Evolutionary conservation across 2,113 vertebrate genomes (phyloP).

Genomic region (Jacana jacana): DNA sequence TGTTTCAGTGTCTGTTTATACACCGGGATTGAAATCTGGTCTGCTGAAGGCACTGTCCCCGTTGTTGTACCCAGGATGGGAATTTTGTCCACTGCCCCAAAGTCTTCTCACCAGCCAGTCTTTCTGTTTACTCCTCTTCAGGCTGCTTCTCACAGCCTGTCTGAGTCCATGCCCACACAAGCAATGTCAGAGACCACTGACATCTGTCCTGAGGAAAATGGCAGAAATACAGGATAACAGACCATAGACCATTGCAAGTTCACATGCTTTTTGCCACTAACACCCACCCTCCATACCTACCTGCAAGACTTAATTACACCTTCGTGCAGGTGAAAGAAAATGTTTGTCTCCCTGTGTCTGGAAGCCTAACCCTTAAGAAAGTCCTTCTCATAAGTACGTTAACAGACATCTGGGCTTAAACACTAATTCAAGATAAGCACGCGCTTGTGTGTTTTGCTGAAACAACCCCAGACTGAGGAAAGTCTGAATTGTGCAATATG

Average conservation of each 20-base stretch:
- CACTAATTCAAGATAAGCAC: background rate
- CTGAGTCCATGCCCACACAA: fast-evolving
- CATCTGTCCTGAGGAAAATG: background rate
- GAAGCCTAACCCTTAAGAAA: background rate
- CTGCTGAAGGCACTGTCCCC: background rate
- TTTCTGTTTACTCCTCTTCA: background rate
- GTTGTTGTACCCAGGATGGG: fast-evolving
- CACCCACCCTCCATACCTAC: background rate
- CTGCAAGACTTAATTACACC: background rate
- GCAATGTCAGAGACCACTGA: background rate
- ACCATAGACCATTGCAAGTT: background rate
- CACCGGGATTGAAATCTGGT: background rate
- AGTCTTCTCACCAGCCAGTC: background rate
- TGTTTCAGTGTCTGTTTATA: background rate
- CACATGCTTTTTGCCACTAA: background rate
- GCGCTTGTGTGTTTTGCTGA: background rate
- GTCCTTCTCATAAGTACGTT: background rate
- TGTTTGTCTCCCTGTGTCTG: background rate
- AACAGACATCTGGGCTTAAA: background rate
- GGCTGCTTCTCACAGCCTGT: background rate
- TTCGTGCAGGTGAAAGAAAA: background rate
- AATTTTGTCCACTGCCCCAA: background rate
- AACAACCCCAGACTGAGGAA: background rate
- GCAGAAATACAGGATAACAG: background rate
- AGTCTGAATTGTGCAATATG: conserved; percentile 22